A percentile compares a stretch with the other conserved stretches of the same genome.
These are phyloP conservation scores for Bubo scandiacus DNA, from an alignment of 2,113 vertebrate genomes.

Conservation along the genomic window DNA sequence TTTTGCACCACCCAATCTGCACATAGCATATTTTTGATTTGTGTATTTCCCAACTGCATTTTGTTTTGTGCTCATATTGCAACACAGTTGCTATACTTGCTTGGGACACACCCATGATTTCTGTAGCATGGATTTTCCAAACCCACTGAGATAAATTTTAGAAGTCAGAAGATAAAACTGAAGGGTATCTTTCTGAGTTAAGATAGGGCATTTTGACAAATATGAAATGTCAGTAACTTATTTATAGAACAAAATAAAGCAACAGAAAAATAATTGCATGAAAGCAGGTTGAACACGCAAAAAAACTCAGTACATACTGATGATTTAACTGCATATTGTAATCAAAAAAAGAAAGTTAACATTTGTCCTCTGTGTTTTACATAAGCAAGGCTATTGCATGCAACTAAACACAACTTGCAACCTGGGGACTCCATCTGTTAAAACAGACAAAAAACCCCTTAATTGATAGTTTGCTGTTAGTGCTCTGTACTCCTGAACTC, in stretches of 20 bases:
- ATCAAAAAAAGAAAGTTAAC: background rate
- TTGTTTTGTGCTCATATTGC: background rate
- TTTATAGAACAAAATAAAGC: background rate
- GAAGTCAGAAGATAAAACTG: background rate
- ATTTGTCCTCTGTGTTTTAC: background rate
- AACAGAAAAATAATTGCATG: background rate
- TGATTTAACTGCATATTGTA: background rate
- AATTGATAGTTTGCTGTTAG: background rate
- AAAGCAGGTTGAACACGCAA: background rate
- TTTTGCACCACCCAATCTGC: background rate
- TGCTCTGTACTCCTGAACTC: background rate
- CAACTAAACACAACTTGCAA: background rate
- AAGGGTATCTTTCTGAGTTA: background rate
- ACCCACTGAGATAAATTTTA: background rate
- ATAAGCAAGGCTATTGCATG: background rate
- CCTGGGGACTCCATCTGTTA: background rate
- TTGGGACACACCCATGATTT: background rate
- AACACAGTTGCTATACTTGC: background rate
- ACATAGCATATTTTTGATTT: rapidly evolving
- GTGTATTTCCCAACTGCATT: background rate
- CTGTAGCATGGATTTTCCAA: background rate
- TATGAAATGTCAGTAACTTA: background rate
- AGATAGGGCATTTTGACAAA: background rate
- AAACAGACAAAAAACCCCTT: background rate
- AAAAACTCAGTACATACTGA: background rate